Evolutionary conservation across 2,888 invertebrate species (phyloP).

Genomic region (Abscondita cerata): DNA sequence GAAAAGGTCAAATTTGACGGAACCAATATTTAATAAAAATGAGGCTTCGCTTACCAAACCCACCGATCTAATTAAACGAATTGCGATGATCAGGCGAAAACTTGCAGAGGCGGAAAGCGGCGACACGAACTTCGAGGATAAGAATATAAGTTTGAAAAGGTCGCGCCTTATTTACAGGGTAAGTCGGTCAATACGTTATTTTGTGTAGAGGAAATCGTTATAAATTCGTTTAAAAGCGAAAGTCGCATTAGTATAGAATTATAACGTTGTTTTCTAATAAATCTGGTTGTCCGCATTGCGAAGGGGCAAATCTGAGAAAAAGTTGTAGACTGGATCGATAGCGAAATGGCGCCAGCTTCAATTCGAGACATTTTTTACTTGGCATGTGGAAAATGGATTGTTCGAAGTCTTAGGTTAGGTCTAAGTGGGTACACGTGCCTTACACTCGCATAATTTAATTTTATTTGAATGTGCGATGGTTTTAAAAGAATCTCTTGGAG

Average conservation of each 20-base stretch:
- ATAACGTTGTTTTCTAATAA: slow-evolving; percentile 1
- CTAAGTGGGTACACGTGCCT: background rate
- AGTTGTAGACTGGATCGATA: slow-evolving; percentile 23
- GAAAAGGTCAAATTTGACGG: too few relatives aligned
- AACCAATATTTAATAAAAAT: too few relatives aligned
- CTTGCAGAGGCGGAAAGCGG: background rate
- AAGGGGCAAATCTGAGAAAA: slow-evolving; percentile 6
- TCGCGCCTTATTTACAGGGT: background rate
- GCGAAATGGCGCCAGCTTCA: slow-evolving; percentile 19
- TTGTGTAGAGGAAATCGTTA: background rate
- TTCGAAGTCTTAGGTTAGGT: background rate
- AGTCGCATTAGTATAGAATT: background rate
- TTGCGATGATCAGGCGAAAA: slow-evolving; percentile 8
- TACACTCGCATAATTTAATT: background rate
- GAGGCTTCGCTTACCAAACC: background rate
- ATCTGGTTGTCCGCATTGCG: background rate
- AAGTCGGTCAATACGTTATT: background rate
- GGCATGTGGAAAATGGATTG: background rate
- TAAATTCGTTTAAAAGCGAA: background rate
- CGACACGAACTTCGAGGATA: background rate
- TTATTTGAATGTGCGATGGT: background rate
- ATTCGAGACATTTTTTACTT: background rate
- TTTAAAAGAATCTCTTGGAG: background rate
- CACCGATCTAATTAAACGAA: slow-evolving; percentile 5
- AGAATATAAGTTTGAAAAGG: background rate